These are phyloP conservation scores for Drosophila sordidula DNA, from an alignment of 2,888 invertebrate genomes.

Conservation along the genomic window DNA sequence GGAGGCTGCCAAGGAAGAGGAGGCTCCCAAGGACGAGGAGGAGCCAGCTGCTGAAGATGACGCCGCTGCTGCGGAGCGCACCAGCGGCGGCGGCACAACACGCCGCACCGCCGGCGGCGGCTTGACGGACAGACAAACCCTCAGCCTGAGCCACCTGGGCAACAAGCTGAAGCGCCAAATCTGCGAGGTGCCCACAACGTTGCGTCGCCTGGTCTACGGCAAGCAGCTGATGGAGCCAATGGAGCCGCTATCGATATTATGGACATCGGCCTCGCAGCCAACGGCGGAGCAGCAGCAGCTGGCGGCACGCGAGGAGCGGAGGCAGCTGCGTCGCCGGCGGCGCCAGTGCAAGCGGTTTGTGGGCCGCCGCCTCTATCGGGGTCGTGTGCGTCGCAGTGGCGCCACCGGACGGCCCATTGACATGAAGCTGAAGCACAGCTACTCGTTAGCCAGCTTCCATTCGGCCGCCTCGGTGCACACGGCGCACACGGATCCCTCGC, in stretches of 20 bases:
- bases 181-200: constrained; percentile 66
- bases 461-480: constrained; percentile 53
- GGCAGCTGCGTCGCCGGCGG: constrained; percentile 23
- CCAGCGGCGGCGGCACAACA: neutral
- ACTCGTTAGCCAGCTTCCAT: constrained; percentile 70
- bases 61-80: neutral
- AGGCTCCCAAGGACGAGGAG: neutral
- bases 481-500: constrained; percentile 27
- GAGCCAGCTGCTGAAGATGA: neutral
- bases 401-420: constrained; percentile 37
- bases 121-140: neutral
- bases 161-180: constrained; percentile 43
- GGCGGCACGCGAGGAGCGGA: neutral
- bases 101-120: constrained; percentile 16
- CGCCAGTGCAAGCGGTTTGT: constrained; percentile 42
- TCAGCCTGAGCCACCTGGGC: constrained; percentile 1
- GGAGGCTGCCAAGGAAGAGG: neutral
- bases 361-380: constrained; percentile 37
- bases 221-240: neutral
- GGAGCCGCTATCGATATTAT: neutral
- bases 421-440: constrained; percentile 27
- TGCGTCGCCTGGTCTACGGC: constrained; percentile 33
- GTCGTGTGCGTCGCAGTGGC: constrained; percentile 59
- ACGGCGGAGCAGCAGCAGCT: neutral
- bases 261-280: too few relatives aligned